Evolutionary conservation across 2,888 invertebrate genomes (phyloP).

Genomic region (Boloria selene): DNA sequence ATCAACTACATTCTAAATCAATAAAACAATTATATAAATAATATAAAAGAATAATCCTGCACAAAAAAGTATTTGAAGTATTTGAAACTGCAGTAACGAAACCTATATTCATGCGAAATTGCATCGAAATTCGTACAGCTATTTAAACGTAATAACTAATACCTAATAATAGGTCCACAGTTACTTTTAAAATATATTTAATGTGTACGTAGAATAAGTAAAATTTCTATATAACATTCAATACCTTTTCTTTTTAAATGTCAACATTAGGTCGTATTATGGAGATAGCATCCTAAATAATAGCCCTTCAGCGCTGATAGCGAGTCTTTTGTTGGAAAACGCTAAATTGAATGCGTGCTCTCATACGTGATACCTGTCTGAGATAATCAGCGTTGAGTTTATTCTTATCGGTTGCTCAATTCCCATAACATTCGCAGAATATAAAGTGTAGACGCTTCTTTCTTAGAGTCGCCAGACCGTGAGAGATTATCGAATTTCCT

Average conservation of each 20-base stretch:
- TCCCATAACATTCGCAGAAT: conserved; percentile 13
- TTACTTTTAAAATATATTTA: no score
- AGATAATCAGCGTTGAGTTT: conserved; percentile 24
- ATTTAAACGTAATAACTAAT: no score
- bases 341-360: conserved; percentile 33
- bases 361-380: conserved; percentile 26
- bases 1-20: no score
- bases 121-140: no score
- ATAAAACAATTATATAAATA: no score
- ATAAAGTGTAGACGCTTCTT: conserved; percentile 6
- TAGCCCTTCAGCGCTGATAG: conserved; percentile 26
- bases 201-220: no score
- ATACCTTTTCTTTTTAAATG: conserved; percentile 1
- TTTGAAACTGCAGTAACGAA: no score
- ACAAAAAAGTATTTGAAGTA: no score
- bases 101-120: no score
- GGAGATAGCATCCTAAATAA: conserved; percentile 31
- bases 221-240: no score
- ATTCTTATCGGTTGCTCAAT: conserved; percentile 26
- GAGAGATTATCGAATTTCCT: conserved; percentile 6
- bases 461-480: neutral
- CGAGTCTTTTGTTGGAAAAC: conserved; percentile 25
- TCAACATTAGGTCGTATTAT: conserved; percentile 17
- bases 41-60: no score
- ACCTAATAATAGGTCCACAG: no score